A percentile compares a stretch with the other conserved stretches of the same genome.
Conservation (phyloP, 2,797 vertebrate genomes). For the Menidia menidia region DNA sequence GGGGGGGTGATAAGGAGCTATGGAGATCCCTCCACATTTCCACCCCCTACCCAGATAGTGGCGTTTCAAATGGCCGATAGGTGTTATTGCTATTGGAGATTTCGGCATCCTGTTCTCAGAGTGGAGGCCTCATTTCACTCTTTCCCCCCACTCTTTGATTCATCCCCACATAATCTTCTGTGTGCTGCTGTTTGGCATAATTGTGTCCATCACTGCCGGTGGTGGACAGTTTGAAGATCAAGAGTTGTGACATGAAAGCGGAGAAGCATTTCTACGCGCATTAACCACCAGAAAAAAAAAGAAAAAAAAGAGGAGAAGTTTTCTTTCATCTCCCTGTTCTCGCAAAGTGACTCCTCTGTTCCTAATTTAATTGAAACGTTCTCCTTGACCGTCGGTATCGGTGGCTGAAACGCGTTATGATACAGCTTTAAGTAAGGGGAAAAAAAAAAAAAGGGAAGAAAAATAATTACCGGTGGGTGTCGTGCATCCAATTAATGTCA, state of each 20-base stretch:
- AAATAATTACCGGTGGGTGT: slow-evolving; percentile 69
- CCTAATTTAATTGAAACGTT: slow-evolving; percentile 63
- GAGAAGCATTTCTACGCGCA: slow-evolving; percentile 1
- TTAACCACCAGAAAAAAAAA: background rate
- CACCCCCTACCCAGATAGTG: slow-evolving; percentile 78
- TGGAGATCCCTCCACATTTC: slow-evolving; percentile 71
- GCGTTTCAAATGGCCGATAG: slow-evolving; percentile 76
- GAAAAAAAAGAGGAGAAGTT: background rate
- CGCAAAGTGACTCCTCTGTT: slow-evolving; percentile 40
- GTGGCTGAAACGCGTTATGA: slow-evolving; percentile 52
- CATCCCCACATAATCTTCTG: background rate
- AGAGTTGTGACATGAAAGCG: background rate
- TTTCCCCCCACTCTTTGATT: slow-evolving; percentile 16
- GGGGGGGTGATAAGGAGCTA: slow-evolving; percentile 65
- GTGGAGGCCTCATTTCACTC: slow-evolving; percentile 28
- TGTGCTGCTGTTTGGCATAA: background rate
- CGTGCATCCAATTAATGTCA: slow-evolving; percentile 79
- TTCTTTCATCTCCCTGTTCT: slow-evolving; percentile 37
- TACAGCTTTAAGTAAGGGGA: slow-evolving; percentile 14
- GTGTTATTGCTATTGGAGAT: slow-evolving; percentile 41
- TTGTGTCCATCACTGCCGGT: background rate
- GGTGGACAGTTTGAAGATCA: slow-evolving; percentile 24
- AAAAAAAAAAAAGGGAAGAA: slow-evolving; percentile 28
- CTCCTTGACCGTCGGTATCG: slow-evolving; percentile 53
- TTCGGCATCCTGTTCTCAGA: slow-evolving; percentile 46